These are phyloP conservation scores for Cataglyphis hispanica DNA, from an alignment of 1,140 invertebrate species.

Conservation along the genomic window DNA sequence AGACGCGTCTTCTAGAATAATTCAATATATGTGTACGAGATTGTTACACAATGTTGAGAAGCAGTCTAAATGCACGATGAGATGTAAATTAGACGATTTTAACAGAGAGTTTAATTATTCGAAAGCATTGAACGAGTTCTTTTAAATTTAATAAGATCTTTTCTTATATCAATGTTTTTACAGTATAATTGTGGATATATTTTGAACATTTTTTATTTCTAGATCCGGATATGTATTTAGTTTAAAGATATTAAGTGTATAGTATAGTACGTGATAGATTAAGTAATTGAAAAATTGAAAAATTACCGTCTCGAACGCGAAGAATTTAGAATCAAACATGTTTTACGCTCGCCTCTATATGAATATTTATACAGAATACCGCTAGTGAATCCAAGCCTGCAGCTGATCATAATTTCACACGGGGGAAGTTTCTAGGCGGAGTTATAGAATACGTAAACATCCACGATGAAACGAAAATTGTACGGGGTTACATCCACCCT, in stretches of 20 bases:
- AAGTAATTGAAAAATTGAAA: slow-evolving; percentile 21
- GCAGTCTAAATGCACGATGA: background rate
- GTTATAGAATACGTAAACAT: slow-evolving; percentile 74
- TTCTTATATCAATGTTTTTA: background rate
- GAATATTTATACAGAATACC: slow-evolving; percentile 54
- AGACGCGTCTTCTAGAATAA: slow-evolving; percentile 15
- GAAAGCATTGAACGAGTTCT: background rate
- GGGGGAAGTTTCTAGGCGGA: slow-evolving; percentile 63
- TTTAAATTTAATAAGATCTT: background rate
- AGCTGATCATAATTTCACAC: slow-evolving; percentile 69
- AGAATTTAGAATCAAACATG: slow-evolving; percentile 30
- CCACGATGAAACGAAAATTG: slow-evolving; percentile 74
- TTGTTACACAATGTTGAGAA: slow-evolving; percentile 2
- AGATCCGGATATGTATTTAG: background rate
- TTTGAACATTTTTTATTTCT: background rate
- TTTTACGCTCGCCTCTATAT: slow-evolving; percentile 22
- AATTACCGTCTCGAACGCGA: background rate
- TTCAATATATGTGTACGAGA: background rate
- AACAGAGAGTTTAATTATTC: background rate
- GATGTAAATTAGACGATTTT: slow-evolving; percentile 23
- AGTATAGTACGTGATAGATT: background rate
- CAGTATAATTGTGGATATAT: background rate
- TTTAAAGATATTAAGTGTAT: background rate
- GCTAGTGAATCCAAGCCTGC: slow-evolving; percentile 55
- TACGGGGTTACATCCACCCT: slow-evolving; percentile 67